A percentile compares a stretch with the other conserved stretches of the same genome.
phyloP scores from a whole-genome alignment of 1,140 invertebrate species.

The Apis cerana region DNA sequence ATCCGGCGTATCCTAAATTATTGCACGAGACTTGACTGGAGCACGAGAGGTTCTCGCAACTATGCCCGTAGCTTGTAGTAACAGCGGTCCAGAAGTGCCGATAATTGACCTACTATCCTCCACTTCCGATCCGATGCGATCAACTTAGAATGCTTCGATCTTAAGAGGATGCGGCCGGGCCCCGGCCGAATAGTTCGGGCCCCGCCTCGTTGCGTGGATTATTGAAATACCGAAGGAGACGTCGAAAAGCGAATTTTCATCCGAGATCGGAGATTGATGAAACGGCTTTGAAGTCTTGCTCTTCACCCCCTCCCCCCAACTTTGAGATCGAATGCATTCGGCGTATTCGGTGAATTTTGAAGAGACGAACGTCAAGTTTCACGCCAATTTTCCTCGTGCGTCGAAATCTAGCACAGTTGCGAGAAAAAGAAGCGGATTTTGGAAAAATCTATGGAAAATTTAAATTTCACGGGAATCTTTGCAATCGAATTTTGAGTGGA shows the following conservation, averaged over 20 bases:
- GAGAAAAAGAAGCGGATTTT: too few relatives aligned
- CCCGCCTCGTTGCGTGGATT: conserved; percentile 30
- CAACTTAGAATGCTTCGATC: conserved; percentile 40
- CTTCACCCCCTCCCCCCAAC: too few relatives aligned
- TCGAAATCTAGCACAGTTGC: too few relatives aligned
- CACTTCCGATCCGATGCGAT: conserved; percentile 43
- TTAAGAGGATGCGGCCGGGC: conserved; percentile 22
- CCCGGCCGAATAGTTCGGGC: conserved; percentile 24
- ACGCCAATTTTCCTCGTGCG: too few relatives aligned
- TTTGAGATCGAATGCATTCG: too few relatives aligned
- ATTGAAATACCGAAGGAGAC: conserved; percentile 41
- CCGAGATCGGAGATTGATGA: too few relatives aligned
- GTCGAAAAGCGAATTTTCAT: background rate
- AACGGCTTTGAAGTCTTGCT: too few relatives aligned
- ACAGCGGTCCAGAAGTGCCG: conserved; percentile 58
- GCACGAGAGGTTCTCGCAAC: conserved; percentile 48
- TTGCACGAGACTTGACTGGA: conserved; percentile 55
- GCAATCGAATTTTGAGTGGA: too few relatives aligned
- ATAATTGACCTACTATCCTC: conserved; percentile 67
- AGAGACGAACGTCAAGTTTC: too few relatives aligned
- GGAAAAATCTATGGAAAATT: too few relatives aligned
- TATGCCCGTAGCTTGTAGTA: conserved; percentile 61
- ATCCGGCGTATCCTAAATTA: conserved; percentile 64
- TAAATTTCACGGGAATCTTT: too few relatives aligned
- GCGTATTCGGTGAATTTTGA: too few relatives aligned